A percentile compares a stretch with the other conserved stretches of the same genome.
Evolutionary conservation across 2,888 invertebrate species (phyloP).

Genomic region (Dryobota labecula): DNA sequence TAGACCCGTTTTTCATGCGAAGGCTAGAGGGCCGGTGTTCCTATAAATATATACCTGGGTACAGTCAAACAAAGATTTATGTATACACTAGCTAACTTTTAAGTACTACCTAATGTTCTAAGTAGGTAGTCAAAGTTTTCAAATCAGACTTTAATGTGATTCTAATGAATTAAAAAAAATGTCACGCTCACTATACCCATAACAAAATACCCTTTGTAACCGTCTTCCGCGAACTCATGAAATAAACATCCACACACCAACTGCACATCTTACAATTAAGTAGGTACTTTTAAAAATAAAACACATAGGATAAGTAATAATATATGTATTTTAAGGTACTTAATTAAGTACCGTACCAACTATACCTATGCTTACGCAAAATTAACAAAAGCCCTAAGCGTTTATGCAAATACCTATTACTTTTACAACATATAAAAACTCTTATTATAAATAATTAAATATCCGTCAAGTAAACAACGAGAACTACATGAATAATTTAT

Average conservation of each 20-base stretch:
- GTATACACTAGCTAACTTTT: neutral
- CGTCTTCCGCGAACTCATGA: neutral
- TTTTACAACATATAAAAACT: neutral
- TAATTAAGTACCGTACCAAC: too few relatives aligned
- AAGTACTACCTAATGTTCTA: neutral
- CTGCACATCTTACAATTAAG: neutral
- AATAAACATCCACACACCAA: neutral
- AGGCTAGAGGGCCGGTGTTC: slow-evolving; percentile 66
- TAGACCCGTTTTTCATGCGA: slow-evolving; percentile 81
- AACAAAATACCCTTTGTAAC: neutral
- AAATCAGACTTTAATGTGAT: neutral
- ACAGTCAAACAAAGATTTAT: slow-evolving; percentile 11
- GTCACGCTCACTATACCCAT: too few relatives aligned
- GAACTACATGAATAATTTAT: slow-evolving; percentile 30
- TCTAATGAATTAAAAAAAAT: too few relatives aligned
- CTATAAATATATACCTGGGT: slow-evolving; percentile 39
- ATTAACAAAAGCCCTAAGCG: neutral
- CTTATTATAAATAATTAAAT: slow-evolving; percentile 6
- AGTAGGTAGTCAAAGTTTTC: too few relatives aligned
- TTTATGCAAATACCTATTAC: neutral
- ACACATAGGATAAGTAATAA: neutral
- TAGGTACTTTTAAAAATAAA: neutral
- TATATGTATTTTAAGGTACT: neutral
- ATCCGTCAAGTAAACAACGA: slow-evolving; percentile 6
- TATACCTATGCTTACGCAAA: neutral